Base-by-base conservation (phyloP, 2,888 invertebrate genomes). In the Ceramica pisi region DNA sequence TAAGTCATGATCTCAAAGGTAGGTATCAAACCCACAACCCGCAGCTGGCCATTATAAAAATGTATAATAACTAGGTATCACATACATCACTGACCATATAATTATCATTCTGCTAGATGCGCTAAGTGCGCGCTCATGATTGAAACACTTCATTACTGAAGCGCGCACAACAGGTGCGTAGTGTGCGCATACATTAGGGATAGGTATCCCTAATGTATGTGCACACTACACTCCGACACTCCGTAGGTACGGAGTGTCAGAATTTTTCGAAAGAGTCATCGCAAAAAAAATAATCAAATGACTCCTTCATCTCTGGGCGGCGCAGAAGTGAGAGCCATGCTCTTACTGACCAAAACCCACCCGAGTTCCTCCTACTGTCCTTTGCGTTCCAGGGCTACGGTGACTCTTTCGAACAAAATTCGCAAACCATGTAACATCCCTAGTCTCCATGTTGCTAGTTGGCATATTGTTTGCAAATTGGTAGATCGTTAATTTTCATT, bases 401-500 rank as follows among this genome's bases (percentile, higher is more conserved):
- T 26, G 26, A 26, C 26, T 26, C 26, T 26, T 26, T 26, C 26
- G 26, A 26, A 26, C 26, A 26, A 26, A 26, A 3, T 26, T 4
- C 31, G 31, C 31, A 31, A 31, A 31, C 31, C 31, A 4, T 31
- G 31, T 31, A 31, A 31, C 31, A 64, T 38, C 35, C 41, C 41
- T 41, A 41, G 10, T 41, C 12, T 41, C 9, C 12, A 53, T 59
- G 53, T 53, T 56, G 51, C 69, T 64, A 55, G 61, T 75, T 67
- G 69, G 70, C 4, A 44, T 44, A 81, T 78, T 75, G 76, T 81
- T 71, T 72, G 74, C 57, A 81, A 82, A 83, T 82, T 83, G 78
- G 67, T 59, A 68, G 71, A 21, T 62, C 61, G 57, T 70, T 73
- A 51, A 78, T 53, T 68, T 67, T 71, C 69, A 65, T 82, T 65